Percentiles rank a stretch among this genome's conserved stretches.
phyloP scores from a whole-genome alignment of 2,113 vertebrate genomes.

The Electrona antarctica region DNA sequence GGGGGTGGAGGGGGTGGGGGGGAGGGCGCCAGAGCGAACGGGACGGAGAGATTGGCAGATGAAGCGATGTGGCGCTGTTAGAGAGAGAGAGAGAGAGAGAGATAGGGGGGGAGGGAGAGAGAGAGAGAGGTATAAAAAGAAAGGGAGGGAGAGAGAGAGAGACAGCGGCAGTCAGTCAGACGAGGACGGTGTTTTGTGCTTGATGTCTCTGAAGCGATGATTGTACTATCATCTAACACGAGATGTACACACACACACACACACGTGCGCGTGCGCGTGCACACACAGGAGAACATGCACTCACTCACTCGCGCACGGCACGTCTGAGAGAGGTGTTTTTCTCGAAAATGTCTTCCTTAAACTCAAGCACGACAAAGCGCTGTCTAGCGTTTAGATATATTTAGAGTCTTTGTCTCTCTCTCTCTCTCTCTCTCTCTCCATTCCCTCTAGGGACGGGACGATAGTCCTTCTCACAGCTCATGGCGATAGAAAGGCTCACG shows the following conservation, averaged over 20 bases:
- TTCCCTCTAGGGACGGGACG: conserved; percentile 2
- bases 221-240: not conserved
- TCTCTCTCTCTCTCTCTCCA: conserved; percentile 18
- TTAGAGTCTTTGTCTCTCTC: not conserved
- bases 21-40: conserved; percentile 44
- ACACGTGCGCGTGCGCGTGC: not conserved
- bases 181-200: not conserved
- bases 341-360: too few species aligned
- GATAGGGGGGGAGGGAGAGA: not conserved
- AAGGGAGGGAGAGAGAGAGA: not conserved
- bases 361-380: too few species aligned
- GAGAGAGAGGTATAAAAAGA: not conserved
- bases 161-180: not conserved
- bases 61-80: conserved; percentile 50
- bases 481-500: too few species aligned
- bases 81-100: conserved; percentile 49
- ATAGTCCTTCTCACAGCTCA: too few species aligned
- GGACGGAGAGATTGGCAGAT: conserved; percentile 25
- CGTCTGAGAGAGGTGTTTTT: too few species aligned
- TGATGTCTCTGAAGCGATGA: not conserved
- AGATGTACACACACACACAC: not conserved
- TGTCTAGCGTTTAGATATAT: too few species aligned
- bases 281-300: too few species aligned
- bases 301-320: too few species aligned
- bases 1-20: conserved; percentile 8